phyloP scores from a whole-genome alignment of 2,888 invertebrate species.

The Orthonevra nobilis region DNA sequence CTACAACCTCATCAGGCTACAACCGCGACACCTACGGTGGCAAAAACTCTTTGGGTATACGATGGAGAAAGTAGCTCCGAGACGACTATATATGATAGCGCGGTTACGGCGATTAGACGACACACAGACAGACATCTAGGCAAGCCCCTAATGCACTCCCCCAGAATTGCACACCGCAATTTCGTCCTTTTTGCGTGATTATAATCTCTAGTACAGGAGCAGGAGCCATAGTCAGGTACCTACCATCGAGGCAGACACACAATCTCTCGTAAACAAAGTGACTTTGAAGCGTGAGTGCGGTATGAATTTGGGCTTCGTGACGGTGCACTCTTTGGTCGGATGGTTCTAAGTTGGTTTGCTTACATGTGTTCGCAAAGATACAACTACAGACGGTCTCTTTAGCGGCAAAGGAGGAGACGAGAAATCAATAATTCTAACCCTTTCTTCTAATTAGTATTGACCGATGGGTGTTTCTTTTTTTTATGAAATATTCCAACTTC shows the following conservation, averaged over 20 bases:
- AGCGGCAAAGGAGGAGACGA: background rate
- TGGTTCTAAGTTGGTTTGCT: background rate
- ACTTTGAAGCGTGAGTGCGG: slow-evolving; percentile 47
- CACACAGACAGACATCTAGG: background rate
- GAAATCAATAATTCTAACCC: background rate
- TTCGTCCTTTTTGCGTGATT: slow-evolving; percentile 48
- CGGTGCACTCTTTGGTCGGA: background rate
- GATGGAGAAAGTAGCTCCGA: slow-evolving; percentile 33
- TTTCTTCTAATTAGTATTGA: background rate
- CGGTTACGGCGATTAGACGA: slow-evolving; percentile 34
- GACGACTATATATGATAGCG: slow-evolving; percentile 24
- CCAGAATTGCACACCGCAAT: background rate
- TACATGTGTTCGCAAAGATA: slow-evolving; percentile 28
- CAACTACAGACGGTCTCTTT: too few species aligned
- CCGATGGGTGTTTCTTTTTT: too few species aligned
- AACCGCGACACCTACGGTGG: slow-evolving; percentile 14
- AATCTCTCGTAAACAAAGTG: slow-evolving; percentile 35
- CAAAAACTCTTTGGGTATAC: too few species aligned
- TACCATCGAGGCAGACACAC: background rate
- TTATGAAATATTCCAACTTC: background rate
- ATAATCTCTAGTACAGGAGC: slow-evolving; percentile 5
- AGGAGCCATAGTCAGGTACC: background rate
- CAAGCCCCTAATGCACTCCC: background rate
- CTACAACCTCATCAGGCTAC: slow-evolving; percentile 16
- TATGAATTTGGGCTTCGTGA: slow-evolving; percentile 56